phyloP scores from a whole-genome alignment of 2,888 invertebrate species.

The Rotaria socialis region DNA sequence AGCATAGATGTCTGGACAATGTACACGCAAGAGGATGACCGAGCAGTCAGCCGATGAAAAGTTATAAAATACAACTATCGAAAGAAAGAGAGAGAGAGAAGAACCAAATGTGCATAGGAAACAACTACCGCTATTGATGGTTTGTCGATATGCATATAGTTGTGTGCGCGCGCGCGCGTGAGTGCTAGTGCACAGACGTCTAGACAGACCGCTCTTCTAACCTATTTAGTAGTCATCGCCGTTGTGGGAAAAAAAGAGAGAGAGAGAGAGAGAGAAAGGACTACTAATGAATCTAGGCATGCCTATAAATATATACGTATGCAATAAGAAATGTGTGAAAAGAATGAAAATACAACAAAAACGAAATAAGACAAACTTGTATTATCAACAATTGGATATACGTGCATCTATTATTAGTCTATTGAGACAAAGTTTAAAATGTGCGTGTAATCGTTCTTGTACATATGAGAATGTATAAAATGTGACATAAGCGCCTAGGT shows the following conservation, averaged over 20 bases:
- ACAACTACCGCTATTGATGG: not conserved
- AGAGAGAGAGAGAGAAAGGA: not conserved
- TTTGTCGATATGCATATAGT: not conserved
- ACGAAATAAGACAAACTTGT: constrained; percentile 18
- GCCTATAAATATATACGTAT: not conserved
- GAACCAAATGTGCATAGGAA: not conserved
- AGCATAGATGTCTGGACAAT: constrained; percentile 26
- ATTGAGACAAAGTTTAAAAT: not conserved
- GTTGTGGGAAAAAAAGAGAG: not conserved
- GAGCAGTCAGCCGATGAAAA: not conserved
- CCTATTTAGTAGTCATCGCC: not conserved
- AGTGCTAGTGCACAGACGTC: constrained; percentile 21
- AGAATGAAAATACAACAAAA: not conserved
- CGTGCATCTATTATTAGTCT: not conserved
- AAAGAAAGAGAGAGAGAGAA: not conserved
- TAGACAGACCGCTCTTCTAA: constrained; percentile 26
- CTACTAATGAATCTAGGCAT: not conserved
- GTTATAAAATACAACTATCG: constrained; percentile 14
- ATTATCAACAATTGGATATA: constrained; percentile 21
- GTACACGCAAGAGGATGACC: constrained; percentile 23
- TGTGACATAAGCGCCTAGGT: not conserved
- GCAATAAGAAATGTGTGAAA: not conserved
- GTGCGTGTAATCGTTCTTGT: not conserved
- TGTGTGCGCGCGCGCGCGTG: not conserved
- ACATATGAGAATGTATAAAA: not conserved